phyloP scores from a whole-genome alignment of 2,888 invertebrate species.

The Epirrita christyi region DNA sequence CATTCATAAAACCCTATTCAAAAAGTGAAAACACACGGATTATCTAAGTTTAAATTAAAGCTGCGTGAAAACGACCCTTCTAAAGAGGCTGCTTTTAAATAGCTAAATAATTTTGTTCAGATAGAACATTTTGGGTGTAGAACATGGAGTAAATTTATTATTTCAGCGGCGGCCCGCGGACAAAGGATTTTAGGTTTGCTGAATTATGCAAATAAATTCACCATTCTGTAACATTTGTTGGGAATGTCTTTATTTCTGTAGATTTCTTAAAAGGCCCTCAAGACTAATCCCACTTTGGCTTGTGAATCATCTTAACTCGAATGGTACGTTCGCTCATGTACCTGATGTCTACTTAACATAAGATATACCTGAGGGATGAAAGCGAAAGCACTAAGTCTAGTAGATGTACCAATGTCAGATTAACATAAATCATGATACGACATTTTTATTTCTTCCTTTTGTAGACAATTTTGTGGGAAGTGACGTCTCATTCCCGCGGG shows the following conservation, averaged over 20 bases:
- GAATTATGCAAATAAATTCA: conserved; percentile 84
- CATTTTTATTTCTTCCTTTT: conserved; percentile 47
- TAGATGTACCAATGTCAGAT: conserved; percentile 43
- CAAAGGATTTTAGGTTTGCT: conserved; percentile 81
- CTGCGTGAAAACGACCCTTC: conserved; percentile 53
- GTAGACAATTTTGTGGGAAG: conserved; percentile 43
- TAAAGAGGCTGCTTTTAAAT: conserved; percentile 64
- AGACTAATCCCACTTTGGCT: conserved; percentile 73
- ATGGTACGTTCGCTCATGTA: conserved; percentile 55
- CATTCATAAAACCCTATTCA: conserved; percentile 38
- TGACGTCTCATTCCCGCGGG: conserved; percentile 34
- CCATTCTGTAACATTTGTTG: conserved; percentile 84
- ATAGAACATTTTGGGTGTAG: conserved; percentile 73
- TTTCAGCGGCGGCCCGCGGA: conserved; percentile 75
- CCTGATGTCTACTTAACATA: conserved; percentile 56
- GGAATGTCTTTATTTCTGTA: conserved; percentile 81
- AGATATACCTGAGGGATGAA: conserved; percentile 43
- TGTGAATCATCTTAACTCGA: conserved; percentile 64
- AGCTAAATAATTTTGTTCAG: conserved; percentile 76
- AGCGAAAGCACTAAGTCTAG: conserved; percentile 46
- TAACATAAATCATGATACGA: conserved; percentile 48
- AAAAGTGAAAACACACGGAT: conserved; percentile 45
- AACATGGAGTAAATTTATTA: conserved; percentile 82
- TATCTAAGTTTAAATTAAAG: conserved; percentile 47
- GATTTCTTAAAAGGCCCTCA: conserved; percentile 77